Conservation (phyloP, 2,797 vertebrate genomes). For the Esox lucius region DNA sequence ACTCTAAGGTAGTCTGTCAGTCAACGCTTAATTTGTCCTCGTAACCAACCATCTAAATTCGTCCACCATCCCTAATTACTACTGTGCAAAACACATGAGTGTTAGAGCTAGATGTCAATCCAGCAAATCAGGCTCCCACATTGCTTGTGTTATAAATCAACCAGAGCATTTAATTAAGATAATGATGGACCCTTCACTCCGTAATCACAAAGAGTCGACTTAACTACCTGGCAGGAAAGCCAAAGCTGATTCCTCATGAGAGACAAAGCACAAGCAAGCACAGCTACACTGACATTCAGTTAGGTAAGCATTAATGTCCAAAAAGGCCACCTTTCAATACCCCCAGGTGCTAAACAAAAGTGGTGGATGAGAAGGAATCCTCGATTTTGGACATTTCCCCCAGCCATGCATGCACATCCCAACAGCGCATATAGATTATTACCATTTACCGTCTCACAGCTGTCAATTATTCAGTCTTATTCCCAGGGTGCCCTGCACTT, state of each 20-base stretch:
- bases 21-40: background rate
- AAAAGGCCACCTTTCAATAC: constrained; percentile 32
- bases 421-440: constrained; percentile 43
- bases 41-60: constrained; percentile 3
- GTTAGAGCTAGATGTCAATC: constrained; percentile 15
- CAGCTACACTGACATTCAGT: constrained; percentile 16
- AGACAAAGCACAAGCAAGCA: constrained; percentile 21
- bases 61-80: constrained; percentile 20
- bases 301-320: constrained; percentile 25
- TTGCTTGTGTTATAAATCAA: constrained; percentile 36
- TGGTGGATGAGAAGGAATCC: constrained; percentile 23
- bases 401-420: constrained; percentile 34
- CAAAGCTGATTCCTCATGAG: constrained; percentile 21
- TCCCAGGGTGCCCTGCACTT: constrained; percentile 32
- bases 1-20: background rate
- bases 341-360: constrained; percentile 27
- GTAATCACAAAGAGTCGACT: constrained; percentile 27
- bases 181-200: constrained; percentile 38
- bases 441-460: constrained; percentile 21
- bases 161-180: constrained; percentile 34
- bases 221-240: constrained; percentile 12
- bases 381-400: constrained; percentile 42
- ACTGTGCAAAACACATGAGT: constrained; percentile 26
- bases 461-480: constrained; percentile 37
- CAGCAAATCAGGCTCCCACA: constrained; percentile 8